These are phyloP conservation scores for Amphimallon solstitiale DNA, from an alignment of 2,888 invertebrate species.

Conservation along the genomic window DNA sequence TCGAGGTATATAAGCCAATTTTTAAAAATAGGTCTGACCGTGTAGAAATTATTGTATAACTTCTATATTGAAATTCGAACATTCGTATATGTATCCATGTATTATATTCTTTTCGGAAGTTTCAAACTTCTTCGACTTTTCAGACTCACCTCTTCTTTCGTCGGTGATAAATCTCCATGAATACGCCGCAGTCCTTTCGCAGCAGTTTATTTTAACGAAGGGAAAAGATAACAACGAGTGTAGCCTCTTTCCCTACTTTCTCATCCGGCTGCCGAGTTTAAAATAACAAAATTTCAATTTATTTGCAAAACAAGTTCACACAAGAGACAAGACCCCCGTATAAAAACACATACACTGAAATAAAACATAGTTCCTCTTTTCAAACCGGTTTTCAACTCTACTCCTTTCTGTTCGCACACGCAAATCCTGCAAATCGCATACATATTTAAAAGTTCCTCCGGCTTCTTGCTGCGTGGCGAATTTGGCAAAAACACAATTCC, in stretches of 20 bases:
- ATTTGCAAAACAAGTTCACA: constrained; percentile 47
- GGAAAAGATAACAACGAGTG: constrained; percentile 23
- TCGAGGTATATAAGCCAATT: too few relatives aligned
- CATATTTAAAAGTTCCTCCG: constrained; percentile 43
- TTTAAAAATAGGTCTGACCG: too few relatives aligned
- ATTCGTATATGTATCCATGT: not conserved
- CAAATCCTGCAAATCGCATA: constrained; percentile 46
- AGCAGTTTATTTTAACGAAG: constrained; percentile 33
- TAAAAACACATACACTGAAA: constrained; percentile 42
- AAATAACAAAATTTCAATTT: constrained; percentile 49
- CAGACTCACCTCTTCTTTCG: not conserved
- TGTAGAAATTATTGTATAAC: too few relatives aligned
- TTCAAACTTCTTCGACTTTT: not conserved
- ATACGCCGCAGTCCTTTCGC: not conserved
- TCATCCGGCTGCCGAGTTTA: constrained; percentile 39
- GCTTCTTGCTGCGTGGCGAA: constrained; percentile 22
- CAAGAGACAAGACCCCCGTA: constrained; percentile 35
- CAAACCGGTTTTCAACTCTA: constrained; percentile 21
- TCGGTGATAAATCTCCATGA: constrained; percentile 30
- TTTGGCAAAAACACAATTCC: constrained; percentile 26
- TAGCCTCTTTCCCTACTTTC: constrained; percentile 19
- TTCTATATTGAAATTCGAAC: not conserved
- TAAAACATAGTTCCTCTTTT: constrained; percentile 23
- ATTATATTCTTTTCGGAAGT: not conserved
- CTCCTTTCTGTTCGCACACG: constrained; percentile 25